Percentiles rank a stretch among this genome's conserved stretches.
Conservation (phyloP, 1,140 invertebrate genomes). For the Cyphomyrmex costatus region DNA sequence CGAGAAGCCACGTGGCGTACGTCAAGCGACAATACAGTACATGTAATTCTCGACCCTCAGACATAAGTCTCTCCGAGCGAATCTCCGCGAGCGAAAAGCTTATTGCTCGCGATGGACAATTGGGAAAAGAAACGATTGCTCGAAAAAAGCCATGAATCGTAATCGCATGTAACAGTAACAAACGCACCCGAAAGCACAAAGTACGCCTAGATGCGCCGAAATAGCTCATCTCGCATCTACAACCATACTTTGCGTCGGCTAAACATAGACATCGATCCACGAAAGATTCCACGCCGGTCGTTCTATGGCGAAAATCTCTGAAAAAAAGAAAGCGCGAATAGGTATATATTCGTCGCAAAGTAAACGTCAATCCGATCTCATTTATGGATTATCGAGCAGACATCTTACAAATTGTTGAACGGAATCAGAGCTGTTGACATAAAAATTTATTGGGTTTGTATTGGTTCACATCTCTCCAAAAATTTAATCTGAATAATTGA, state of each 20-base stretch:
- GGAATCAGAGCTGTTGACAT: not conserved
- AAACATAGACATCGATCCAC: slow-evolving; percentile 56
- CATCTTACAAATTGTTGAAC: not conserved
- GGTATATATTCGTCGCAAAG: not conserved
- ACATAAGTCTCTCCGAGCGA: not conserved
- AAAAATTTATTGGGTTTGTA: not conserved
- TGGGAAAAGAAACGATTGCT: not conserved
- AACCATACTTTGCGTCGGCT: slow-evolving; percentile 15
- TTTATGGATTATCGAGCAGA: not conserved
- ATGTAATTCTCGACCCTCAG: not conserved
- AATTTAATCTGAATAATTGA: slow-evolving; percentile 10
- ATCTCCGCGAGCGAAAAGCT: not conserved
- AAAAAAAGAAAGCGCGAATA: not conserved
- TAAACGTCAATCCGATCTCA: not conserved
- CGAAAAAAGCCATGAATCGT: not conserved
- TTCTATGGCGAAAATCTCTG: slow-evolving; percentile 33
- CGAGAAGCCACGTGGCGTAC: not conserved
- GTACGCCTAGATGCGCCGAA: slow-evolving; percentile 17
- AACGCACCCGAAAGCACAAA: not conserved
- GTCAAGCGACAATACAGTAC: not conserved
- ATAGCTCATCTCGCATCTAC: slow-evolving; percentile 41
- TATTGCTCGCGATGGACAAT: not conserved
- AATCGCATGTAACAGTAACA: not conserved
- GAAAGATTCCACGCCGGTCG: slow-evolving; percentile 30
- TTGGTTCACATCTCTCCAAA: not conserved